Base-by-base conservation (phyloP, 2,113 vertebrate species). In the Columba livia region DNA sequence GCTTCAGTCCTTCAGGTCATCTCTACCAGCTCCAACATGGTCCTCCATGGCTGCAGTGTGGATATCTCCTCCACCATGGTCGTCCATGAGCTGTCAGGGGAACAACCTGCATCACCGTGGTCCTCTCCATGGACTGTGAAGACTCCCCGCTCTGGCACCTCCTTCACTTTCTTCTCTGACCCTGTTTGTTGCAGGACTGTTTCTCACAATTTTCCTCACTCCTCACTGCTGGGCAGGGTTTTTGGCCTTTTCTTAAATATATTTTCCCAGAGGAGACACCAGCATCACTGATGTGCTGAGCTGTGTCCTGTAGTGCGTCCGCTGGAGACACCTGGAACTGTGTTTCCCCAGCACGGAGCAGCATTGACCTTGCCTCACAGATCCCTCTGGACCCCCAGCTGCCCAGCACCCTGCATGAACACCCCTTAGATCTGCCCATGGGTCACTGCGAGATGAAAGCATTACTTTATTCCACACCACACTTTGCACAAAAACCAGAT, bases 261-360 rank as follows among this genome's bases (percentile, higher is more conserved):
- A 10, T 44, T 87, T 82, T 50, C 12, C 28, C 32, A 47, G 28
- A 62, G 20, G 34, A 62, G 11, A 29, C 24, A 29, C 4, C 0
- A 0, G 6, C 12, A 32, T 17, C 0, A 0, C 15, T 51, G 25
- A 26, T 28, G 66, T 7, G 28, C n/a, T 56, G 38, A 29, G 29
- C n/a, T 53, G 53, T 38, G 61, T n/a, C 16, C 31, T 6, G 5
- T 1, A 3, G 1, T 16, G 16, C 3, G 5, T 48, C 19, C 3
- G 0, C 1, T 15, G 23, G 34, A 34, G 11, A 5, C 0, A 0
- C 5, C 8, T n/a, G 10, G 65, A 56, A 16, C 2, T 50, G 34
- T 2, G 7, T 38, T 57, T 83, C 16, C 20, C 20, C 1, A 2
- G 26, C 20, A 12, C 3, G 2, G 24, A 16, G 26, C 31, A 64